Base-by-base conservation (phyloP, 2,113 vertebrate species). In the Anseranas semipalmata region DNA sequence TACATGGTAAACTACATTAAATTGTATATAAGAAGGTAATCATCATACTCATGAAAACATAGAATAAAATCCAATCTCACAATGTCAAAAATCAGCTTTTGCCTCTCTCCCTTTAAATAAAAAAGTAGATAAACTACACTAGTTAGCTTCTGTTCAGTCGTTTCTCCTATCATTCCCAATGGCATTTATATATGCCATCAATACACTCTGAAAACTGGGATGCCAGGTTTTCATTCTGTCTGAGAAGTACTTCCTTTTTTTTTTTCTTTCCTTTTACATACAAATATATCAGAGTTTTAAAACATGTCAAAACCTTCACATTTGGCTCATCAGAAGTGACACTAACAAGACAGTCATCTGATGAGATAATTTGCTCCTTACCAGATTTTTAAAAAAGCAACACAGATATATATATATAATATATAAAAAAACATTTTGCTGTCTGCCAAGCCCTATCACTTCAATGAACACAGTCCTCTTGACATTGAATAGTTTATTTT, bases 401-500 rank as follows among this genome's bases (percentile, higher is more conserved):
- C 67, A 83, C 28, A 74, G 85, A 72, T 68, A 83, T 7, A 83
- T 22, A 27, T 27, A 15, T 63, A 28, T 39, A 37, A 65, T 27
- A 53, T 15, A 53, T 13, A 87, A 46, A 56, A 50, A 21, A 39
- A 3, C 27, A 45, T 62, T 92, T 76, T 95, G 15, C 63, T 86
- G 58, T 59, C 81, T 96, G 75, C 80, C 88, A 95, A 81, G 80
- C 68, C 87, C 87, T 85, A 90, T 95, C 80, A 93, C 35, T 81
- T 94, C 58, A 87, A 52, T 79, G 65, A 95, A 59, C 89, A 93
- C 65, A 87, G 79, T 89, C 62, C 73, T 92, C 50, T 94, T 91
- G 87, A 97, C 81, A 94, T 48, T 50, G 50, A 96, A 85, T 79
- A 85, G 86, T 95, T 93, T 96, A 89, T 97, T 97, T 97, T 95